Evolutionary conservation across 2,888 invertebrate species (phyloP).

Genomic region (Sarcophaga subvicina): DNA sequence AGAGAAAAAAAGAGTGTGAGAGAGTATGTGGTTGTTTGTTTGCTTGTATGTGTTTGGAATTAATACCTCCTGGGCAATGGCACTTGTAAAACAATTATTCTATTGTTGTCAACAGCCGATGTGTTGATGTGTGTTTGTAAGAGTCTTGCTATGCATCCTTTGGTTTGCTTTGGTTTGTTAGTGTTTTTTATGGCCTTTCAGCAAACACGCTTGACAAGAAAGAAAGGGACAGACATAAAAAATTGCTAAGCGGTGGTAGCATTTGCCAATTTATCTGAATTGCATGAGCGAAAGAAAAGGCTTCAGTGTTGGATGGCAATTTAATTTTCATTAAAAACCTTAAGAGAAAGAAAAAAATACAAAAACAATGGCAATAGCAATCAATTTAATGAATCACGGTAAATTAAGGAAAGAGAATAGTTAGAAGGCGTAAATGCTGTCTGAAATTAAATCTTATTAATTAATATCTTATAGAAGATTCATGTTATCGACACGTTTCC

Average conservation of each 20-base stretch:
- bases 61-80: slow-evolving; percentile 51
- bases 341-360: neutral
- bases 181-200: neutral
- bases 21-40: neutral
- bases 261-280: slow-evolving; percentile 44
- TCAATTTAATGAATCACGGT: neutral
- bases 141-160: neutral
- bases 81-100: slow-evolving; percentile 64
- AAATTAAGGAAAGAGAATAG: neutral
- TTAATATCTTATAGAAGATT: too few species aligned
- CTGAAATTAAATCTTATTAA: too few species aligned
- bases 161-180: neutral
- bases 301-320: slow-evolving; percentile 36
- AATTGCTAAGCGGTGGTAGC: slow-evolving; percentile 27
- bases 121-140: neutral
- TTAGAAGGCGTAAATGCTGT: too few species aligned
- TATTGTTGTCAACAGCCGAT: slow-evolving; percentile 53
- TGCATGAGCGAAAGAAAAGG: neutral
- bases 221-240: neutral
- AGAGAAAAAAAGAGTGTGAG: neutral
- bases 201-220: neutral
- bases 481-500: too few species aligned
- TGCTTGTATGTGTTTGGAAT: slow-evolving; percentile 5
- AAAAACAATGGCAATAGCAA: neutral
- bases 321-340: slow-evolving; percentile 19